These are phyloP conservation scores for Amitus sp. DNA, from an alignment of 2,888 invertebrate genomes.

Conservation along the genomic window DNA sequence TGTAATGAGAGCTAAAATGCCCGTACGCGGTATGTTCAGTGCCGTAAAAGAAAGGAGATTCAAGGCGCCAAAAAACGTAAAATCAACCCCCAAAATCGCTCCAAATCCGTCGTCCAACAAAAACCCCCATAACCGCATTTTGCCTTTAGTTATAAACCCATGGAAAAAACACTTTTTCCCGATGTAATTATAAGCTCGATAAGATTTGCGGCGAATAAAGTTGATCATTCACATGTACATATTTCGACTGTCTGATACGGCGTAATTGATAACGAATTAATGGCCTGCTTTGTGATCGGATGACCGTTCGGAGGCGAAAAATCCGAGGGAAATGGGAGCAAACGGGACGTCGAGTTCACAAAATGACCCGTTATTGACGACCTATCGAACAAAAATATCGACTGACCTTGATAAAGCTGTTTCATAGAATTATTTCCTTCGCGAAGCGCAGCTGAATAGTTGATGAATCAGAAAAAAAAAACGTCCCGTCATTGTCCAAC, in stretches of 20 bases:
- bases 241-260: background rate
- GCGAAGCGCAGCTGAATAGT: conserved; percentile 30
- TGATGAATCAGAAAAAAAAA: conserved; percentile 25
- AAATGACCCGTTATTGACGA: conserved; percentile 7
- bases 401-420: conserved; percentile 32
- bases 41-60: conserved; percentile 2
- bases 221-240: background rate
- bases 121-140: too few species aligned
- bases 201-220: conserved; percentile 1
- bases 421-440: conserved; percentile 9
- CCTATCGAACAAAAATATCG: conserved; percentile 4
- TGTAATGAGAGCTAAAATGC: conserved; percentile 38
- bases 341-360: background rate
- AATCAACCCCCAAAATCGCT: background rate
- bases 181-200: background rate
- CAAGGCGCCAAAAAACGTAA: too few species aligned
- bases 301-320: background rate
- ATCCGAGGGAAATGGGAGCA: background rate
- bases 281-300: background rate
- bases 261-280: background rate
- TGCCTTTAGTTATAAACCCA: too few species aligned
- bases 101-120: too few species aligned
- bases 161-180: background rate
- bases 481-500: too few species aligned
- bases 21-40: conserved; percentile 15